phyloP scores from a whole-genome alignment of 1,140 invertebrate genomes.

The Lepidurus packardi region DNA sequence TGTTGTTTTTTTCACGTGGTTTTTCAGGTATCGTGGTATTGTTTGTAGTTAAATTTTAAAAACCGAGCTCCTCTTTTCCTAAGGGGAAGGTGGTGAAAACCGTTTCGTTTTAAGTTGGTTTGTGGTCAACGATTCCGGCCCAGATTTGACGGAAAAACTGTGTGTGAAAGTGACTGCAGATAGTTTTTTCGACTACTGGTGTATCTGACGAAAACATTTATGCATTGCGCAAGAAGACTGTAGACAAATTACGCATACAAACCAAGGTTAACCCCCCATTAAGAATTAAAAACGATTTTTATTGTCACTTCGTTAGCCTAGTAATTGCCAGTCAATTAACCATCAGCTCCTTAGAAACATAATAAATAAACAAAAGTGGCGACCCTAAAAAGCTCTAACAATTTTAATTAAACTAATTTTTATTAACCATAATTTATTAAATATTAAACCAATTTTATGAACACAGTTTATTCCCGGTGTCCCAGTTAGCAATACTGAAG shows the following conservation, averaged over 20 bases:
- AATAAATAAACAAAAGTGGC: too few relatives aligned
- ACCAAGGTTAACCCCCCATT: conserved; percentile 3
- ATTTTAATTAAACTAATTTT: too few relatives aligned
- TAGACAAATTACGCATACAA: conserved; percentile 12
- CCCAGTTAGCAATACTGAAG: too few relatives aligned
- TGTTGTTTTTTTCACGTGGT: background rate
- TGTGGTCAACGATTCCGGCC: background rate
- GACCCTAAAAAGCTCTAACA: too few relatives aligned
- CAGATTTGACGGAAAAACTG: conserved; percentile 7
- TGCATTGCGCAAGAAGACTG: background rate
- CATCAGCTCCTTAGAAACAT: too few relatives aligned
- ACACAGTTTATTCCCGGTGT: too few relatives aligned
- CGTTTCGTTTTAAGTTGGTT: background rate
- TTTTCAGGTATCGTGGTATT: conserved; percentile 19
- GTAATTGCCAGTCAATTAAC: too few relatives aligned
- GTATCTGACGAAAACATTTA: background rate
- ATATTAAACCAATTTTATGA: too few relatives aligned
- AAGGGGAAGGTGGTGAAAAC: background rate
- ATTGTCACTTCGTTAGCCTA: too few relatives aligned
- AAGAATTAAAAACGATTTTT: too few relatives aligned
- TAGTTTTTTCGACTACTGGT: background rate
- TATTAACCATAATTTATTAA: too few relatives aligned
- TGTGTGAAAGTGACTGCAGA: background rate
- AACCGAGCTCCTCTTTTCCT: background rate
- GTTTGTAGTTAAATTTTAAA: conserved; percentile 19